A percentile compares a stretch with the other conserved stretches of the same genome.
Conservation (phyloP, 2,888 invertebrate genomes). For the Netelia virgata region DNA sequence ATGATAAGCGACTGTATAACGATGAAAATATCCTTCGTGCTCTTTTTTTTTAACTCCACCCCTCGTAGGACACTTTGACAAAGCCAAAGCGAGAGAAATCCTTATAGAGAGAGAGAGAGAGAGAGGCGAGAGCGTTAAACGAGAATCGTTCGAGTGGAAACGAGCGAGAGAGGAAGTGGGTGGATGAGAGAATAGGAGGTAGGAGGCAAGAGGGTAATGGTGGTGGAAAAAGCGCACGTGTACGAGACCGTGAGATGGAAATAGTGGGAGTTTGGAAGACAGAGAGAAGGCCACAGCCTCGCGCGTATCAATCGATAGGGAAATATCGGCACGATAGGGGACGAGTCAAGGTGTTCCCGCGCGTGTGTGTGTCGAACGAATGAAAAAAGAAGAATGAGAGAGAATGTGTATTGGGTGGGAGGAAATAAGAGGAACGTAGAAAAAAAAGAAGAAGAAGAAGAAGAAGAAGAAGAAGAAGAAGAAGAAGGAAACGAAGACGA, state of each 20-base stretch:
- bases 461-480: slow-evolving; percentile 59
- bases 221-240: slow-evolving; percentile 24
- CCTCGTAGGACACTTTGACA: slow-evolving; percentile 71
- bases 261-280: slow-evolving; percentile 58
- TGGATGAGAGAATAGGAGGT: slow-evolving; percentile 34
- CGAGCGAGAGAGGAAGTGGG: slow-evolving; percentile 45
- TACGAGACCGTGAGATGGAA: slow-evolving; percentile 61
- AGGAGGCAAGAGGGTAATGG: slow-evolving; percentile 41
- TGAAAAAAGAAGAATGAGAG: slow-evolving; percentile 54
- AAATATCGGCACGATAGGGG: slow-evolving; percentile 81
- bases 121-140: slow-evolving; percentile 40
- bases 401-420: slow-evolving; percentile 24
- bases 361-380: slow-evolving; percentile 48
- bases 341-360: slow-evolving; percentile 71
- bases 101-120: slow-evolving; percentile 23
- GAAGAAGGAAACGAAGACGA: slow-evolving; percentile 60
- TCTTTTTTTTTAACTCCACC: neutral
- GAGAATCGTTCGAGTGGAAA: slow-evolving; percentile 60
- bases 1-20: neutral
- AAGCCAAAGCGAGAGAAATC: slow-evolving; percentile 56
- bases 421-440: slow-evolving; percentile 63
- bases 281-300: slow-evolving; percentile 71
- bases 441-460: no score
- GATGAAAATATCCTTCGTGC: neutral
- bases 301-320: slow-evolving; percentile 83